Evolutionary conservation across 2,113 vertebrate genomes (phyloP), one percentile per base, ranked within the genome.

Genomic region (Dermatemys mawii): DNA sequence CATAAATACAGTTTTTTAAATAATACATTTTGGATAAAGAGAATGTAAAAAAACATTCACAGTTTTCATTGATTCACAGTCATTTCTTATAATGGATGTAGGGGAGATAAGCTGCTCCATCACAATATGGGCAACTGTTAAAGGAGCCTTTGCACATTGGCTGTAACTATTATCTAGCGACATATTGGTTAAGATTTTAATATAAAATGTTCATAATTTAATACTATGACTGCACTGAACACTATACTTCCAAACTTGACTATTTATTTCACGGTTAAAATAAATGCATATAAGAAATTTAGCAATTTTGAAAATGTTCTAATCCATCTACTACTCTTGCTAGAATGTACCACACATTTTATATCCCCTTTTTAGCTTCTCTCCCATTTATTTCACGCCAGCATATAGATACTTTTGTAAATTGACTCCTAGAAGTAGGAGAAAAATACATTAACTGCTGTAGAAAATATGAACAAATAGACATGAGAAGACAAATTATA

Each of bases 61-160:
- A 21, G 2, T 88, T 90, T 87, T n/a, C 83, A 19, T 41, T 84
- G 60, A 82, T 90, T 93, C n/a, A 19, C 63, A 70, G 78, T 81
- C 6, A 84, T 6, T 84, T 6, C 2, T 44, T 93, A 86, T 87
- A 11, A 92, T 44, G 21, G 11, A 87, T 75, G 4, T 19, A 67
- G 12, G 85, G 44, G 7, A 88, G 84, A 89, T 6, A 81, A 44
- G 83, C 35, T 38, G 5, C 24, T 94, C 4, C 78, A 19, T 50
- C 54, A 94, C 81, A 51, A 3, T 8, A 35, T 0, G 44, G 7
- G 7, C 1, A 22, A 35, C 13, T 70, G 5, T 44, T 5, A 80
- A 29, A 80, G 41, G 3, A 85, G 10, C 24, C 88, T 63, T 90
- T 54, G 24, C 19, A 24, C 35, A 6, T 76, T 21, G 5, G 0